phyloP scores from a whole-genome alignment of 2,888 invertebrate species.

The Lissocephala sabroskyi region DNA sequence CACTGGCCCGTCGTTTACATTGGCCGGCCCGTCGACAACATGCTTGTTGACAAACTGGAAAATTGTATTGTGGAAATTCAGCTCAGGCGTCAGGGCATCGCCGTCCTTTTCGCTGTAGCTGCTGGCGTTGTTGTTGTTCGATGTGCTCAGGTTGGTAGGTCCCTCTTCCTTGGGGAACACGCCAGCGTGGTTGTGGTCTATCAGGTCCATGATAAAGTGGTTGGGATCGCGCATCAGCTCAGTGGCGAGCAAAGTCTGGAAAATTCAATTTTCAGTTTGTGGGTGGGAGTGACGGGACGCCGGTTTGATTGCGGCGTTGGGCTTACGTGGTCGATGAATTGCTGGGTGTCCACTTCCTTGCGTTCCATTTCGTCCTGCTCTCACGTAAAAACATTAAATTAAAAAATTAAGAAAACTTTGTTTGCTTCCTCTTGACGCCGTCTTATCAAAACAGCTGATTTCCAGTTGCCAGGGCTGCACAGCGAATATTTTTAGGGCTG shows the following conservation, averaged over 20 bases:
- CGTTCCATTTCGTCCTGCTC: constrained; percentile 45
- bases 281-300: no score
- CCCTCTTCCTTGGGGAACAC: constrained; percentile 39
- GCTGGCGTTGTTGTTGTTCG: constrained; percentile 16
- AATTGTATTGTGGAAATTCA: constrained; percentile 61
- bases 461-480: no score
- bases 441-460: neutral
- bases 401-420: constrained; percentile 11
- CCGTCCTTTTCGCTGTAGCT: constrained; percentile 18
- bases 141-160: constrained; percentile 41
- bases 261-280: constrained; percentile 1
- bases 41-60: constrained; percentile 61
- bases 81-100: constrained; percentile 51
- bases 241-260: constrained; percentile 67
- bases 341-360: constrained; percentile 52
- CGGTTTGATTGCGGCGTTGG: no score
- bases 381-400: constrained; percentile 34
- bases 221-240: constrained; percentile 66
- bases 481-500: no score
- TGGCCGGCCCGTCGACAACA: constrained; percentile 10
- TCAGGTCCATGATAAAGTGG: constrained; percentile 69
- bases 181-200: constrained; percentile 52
- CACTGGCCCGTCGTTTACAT: constrained; percentile 14
- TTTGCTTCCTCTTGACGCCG: neutral
- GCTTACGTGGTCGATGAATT: constrained; percentile 71